These are phyloP conservation scores for Etheostoma spectabile DNA, from an alignment of 2,113 vertebrate species.

Conservation along the genomic window DNA sequence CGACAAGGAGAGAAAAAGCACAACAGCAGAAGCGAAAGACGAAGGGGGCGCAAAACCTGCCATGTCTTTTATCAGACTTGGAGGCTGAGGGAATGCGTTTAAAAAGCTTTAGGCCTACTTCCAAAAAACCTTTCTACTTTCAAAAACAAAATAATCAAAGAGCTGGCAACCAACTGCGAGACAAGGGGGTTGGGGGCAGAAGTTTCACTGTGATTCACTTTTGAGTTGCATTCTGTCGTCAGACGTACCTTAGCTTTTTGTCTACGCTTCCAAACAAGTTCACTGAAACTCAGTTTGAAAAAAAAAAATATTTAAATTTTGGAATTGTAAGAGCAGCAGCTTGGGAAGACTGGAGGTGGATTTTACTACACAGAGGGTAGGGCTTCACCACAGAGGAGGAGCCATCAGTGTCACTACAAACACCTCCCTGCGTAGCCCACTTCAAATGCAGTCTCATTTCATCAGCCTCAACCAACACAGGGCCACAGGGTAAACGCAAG, in stretches of 20 bases:
- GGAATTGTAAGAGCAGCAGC: slow-evolving; percentile 34
- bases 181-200: slow-evolving; percentile 45
- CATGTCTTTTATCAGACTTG: slow-evolving; percentile 69
- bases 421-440: slow-evolving; percentile 65
- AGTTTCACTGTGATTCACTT: slow-evolving; percentile 53
- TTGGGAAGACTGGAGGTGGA: slow-evolving; percentile 33
- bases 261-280: slow-evolving; percentile 32
- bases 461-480: slow-evolving; percentile 67
- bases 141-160: slow-evolving; percentile 52
- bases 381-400: slow-evolving; percentile 53
- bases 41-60: slow-evolving; percentile 61
- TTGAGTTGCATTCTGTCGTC: slow-evolving; percentile 57
- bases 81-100: slow-evolving; percentile 65
- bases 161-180: slow-evolving; percentile 51
- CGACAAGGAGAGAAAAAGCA: slow-evolving; percentile 68
- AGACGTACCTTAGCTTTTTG: slow-evolving; percentile 62
- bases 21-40: slow-evolving; percentile 55
- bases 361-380: slow-evolving; percentile 39
- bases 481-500: slow-evolving; percentile 72
- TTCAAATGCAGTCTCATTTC: slow-evolving; percentile 76
- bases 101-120: slow-evolving; percentile 72
- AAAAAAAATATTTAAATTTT: slow-evolving; percentile 30
- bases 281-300: slow-evolving; percentile 28
- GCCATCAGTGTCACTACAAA: slow-evolving; percentile 70
- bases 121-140: slow-evolving; percentile 54